Evolutionary conservation across 2,797 vertebrate species (phyloP).

Genomic region (Micropoecilia bifurca): DNA sequence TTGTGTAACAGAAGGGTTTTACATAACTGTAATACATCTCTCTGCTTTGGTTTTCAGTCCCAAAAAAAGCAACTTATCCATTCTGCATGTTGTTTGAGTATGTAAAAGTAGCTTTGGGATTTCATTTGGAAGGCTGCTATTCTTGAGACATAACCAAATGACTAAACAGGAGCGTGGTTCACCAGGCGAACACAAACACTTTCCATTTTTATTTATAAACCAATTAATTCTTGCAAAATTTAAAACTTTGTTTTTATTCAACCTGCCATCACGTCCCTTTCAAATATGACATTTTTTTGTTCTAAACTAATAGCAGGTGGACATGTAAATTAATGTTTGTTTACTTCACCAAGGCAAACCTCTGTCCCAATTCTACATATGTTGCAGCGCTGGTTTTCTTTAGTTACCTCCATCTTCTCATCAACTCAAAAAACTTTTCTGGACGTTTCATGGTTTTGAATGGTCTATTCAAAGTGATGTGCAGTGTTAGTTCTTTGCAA

Average conservation of each 20-base stretch:
- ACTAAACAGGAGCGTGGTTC: constrained; percentile 28
- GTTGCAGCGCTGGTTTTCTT: neutral
- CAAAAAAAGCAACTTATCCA: constrained; percentile 45
- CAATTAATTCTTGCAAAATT: constrained; percentile 15
- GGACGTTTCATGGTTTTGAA: neutral
- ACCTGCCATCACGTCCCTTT: neutral
- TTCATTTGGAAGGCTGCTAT: constrained; percentile 37
- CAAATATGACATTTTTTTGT: neutral
- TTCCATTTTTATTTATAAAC: constrained; percentile 17
- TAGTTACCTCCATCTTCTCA: neutral
- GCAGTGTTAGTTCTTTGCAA: neutral
- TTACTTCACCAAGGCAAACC: neutral
- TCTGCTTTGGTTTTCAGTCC: constrained; percentile 43
- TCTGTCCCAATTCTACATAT: neutral
- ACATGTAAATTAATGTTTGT: neutral
- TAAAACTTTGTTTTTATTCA: constrained; percentile 10
- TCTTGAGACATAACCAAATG: constrained; percentile 34
- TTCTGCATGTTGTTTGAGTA: constrained; percentile 51
- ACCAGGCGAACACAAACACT: constrained; percentile 24
- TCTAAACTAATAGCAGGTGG: neutral
- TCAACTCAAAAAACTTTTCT: neutral
- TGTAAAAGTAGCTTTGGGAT: constrained; percentile 41
- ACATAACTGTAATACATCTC: constrained; percentile 61
- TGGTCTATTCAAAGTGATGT: neutral
- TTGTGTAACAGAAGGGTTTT: constrained; percentile 75